phyloP scores from a whole-genome alignment of 2,888 invertebrate species.

The Drosophila leonis region DNA sequence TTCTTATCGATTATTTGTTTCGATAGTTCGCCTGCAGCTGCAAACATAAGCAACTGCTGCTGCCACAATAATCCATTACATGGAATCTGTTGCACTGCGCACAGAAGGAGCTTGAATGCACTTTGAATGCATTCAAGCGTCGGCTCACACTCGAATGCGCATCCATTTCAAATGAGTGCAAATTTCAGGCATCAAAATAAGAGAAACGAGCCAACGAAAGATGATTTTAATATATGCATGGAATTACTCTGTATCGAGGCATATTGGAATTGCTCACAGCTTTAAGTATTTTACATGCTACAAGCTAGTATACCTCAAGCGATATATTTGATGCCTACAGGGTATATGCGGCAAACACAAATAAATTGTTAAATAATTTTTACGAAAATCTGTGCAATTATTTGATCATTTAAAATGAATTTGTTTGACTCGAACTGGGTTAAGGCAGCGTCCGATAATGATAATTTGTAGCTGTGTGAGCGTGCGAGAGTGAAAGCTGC shows the following conservation, averaged over 20 bases:
- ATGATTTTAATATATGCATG: background rate
- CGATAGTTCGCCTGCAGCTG: background rate
- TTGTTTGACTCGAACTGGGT: conserved; percentile 40
- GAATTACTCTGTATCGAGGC: background rate
- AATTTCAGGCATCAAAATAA: background rate
- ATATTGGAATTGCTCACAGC: background rate
- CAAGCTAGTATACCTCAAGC: background rate
- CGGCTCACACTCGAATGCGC: conserved; percentile 22
- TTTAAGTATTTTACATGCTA: background rate
- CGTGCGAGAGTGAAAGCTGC: conserved; percentile 34
- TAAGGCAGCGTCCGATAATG: conserved; percentile 52
- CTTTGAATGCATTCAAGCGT: conserved; percentile 66
- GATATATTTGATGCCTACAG: background rate
- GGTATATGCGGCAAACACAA: conserved; percentile 14
- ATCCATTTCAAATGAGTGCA: conserved; percentile 20
- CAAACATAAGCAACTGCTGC: background rate
- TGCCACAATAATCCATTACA: conserved; percentile 1
- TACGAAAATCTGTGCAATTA: conserved; percentile 61
- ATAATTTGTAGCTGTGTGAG: conserved; percentile 50
- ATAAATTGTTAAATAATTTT: conserved; percentile 43
- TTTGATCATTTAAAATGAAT: conserved; percentile 65
- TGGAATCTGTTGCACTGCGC: conserved; percentile 58
- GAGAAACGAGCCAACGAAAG: background rate
- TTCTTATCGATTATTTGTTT: conserved; percentile 23
- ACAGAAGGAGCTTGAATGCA: conserved; percentile 63